Percentiles rank a stretch among this genome's conserved stretches.
These are phyloP conservation scores for Benthosema pterotum DNA, from an alignment of 2,797 vertebrate genomes.

Conservation along the genomic window DNA sequence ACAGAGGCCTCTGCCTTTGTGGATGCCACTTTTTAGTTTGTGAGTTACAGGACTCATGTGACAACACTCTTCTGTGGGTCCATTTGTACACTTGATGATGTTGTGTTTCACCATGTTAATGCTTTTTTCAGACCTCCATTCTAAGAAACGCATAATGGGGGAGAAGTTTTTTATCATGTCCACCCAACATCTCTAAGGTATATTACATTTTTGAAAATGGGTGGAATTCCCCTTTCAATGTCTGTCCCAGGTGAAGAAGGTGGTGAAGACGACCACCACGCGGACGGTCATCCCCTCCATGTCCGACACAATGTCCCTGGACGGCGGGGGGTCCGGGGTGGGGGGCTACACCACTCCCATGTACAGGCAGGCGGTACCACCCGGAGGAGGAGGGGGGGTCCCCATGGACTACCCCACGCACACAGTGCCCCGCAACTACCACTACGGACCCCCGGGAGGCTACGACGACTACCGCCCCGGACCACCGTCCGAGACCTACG, in stretches of 20 bases:
- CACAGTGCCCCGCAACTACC: conserved; percentile 93
- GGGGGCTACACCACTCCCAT: conserved; percentile 84
- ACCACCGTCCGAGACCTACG: conserved; percentile 81
- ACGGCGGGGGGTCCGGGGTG: conserved; percentile 82
- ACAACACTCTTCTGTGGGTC: too few species aligned
- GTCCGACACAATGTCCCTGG: conserved; percentile 89
- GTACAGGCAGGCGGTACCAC: conserved; percentile 77
- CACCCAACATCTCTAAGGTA: too few species aligned
- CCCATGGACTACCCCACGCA: conserved; percentile 83
- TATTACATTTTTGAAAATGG: too few species aligned
- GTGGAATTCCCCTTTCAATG: too few species aligned
- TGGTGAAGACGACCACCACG: conserved; percentile 91
- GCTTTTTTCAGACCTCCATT: too few species aligned
- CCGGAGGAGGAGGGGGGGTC: conserved; percentile 43
- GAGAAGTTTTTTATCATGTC: too few species aligned
- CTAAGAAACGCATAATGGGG: too few species aligned
- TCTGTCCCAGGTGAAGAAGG: conserved; percentile 88
- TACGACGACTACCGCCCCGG: conserved; percentile 77
- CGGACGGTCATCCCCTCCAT: conserved; percentile 88
- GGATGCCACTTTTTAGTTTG: too few species aligned
- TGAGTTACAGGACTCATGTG: too few species aligned
- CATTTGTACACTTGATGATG: too few species aligned
- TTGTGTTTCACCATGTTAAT: too few species aligned
- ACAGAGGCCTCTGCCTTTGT: too few species aligned
- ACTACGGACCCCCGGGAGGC: conserved; percentile 83